Percentiles rank a stretch among this genome's conserved stretches.
Evolutionary conservation across 1,140 invertebrate genomes (phyloP).

Genomic region (Lordiphosa mommai): DNA sequence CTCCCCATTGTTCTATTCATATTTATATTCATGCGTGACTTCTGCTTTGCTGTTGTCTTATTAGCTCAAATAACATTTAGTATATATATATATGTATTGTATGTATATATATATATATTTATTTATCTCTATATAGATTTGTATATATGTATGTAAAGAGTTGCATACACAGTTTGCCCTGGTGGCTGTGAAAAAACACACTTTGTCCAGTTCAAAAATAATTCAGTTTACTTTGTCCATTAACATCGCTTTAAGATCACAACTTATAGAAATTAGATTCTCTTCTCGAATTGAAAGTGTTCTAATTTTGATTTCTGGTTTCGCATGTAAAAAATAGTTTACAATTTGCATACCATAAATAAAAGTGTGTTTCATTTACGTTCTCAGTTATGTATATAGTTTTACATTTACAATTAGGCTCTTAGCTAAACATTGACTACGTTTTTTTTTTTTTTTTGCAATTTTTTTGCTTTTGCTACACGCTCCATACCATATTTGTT

Average conservation of each 20-base stretch:
- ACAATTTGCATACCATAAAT: slow-evolving; percentile 72
- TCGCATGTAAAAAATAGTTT: slow-evolving; percentile 73
- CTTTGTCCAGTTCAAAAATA: slow-evolving; percentile 68
- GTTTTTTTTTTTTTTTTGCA: slow-evolving; percentile 53
- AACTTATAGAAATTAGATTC: slow-evolving; percentile 72
- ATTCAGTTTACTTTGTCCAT: slow-evolving; percentile 66
- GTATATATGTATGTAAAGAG: slow-evolving; percentile 44
- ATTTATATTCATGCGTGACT: slow-evolving; percentile 63
- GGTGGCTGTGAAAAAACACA: slow-evolving; percentile 62
- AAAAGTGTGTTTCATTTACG: slow-evolving; percentile 70
- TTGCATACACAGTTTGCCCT: slow-evolving; percentile 45
- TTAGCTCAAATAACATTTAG: slow-evolving; percentile 71
- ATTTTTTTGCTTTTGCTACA: slow-evolving; percentile 73
- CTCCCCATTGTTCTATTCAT: slow-evolving; percentile 29
- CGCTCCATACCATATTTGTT: slow-evolving; percentile 22
- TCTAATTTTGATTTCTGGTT: slow-evolving; percentile 40
- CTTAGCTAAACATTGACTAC: slow-evolving; percentile 75
- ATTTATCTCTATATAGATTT: slow-evolving; percentile 52
- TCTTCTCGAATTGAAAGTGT: slow-evolving; percentile 38
- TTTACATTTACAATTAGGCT: slow-evolving; percentile 67
- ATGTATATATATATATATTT: slow-evolving; percentile 49
- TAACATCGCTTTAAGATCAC: slow-evolving; percentile 66
- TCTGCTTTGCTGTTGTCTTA: slow-evolving; percentile 49
- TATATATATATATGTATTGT: slow-evolving; percentile 51
- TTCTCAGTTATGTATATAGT: slow-evolving; percentile 51